A percentile compares a stretch with the other conserved stretches of the same genome.
These are phyloP conservation scores for Diglossa cyanea DNA, from an alignment of 2,797 vertebrate genomes.

Conservation along the genomic window DNA sequence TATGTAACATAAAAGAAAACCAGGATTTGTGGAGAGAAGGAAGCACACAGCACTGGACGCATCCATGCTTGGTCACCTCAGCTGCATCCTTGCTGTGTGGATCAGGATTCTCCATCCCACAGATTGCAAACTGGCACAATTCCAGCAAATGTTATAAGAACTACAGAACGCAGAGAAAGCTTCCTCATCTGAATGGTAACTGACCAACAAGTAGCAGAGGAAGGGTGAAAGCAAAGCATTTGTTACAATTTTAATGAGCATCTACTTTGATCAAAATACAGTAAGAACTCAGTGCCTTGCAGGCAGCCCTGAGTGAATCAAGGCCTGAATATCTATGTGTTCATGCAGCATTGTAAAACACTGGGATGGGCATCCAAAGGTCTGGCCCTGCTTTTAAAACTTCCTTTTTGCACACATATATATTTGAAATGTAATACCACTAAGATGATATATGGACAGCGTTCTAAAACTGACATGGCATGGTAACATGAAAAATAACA, in stretches of 20 bases:
- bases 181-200: background rate
- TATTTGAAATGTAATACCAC: background rate
- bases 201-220: background rate
- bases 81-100: background rate
- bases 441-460: background rate
- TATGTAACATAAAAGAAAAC: background rate
- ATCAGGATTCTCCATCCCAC: background rate
- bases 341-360: background rate
- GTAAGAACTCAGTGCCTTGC: background rate
- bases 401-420: background rate
- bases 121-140: background rate
- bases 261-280: background rate
- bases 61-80: background rate
- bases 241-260: background rate
- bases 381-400: background rate
- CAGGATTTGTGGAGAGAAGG: background rate
- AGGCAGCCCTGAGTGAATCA: background rate
- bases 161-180: background rate
- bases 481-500: background rate
- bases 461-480: background rate
- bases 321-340: background rate
- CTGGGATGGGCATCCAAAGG: background rate
- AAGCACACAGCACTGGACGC: background rate
- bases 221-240: background rate
- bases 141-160: background rate